Base-by-base conservation (phyloP, 2,113 vertebrate species). In the Picathartes gymnocephalus region DNA sequence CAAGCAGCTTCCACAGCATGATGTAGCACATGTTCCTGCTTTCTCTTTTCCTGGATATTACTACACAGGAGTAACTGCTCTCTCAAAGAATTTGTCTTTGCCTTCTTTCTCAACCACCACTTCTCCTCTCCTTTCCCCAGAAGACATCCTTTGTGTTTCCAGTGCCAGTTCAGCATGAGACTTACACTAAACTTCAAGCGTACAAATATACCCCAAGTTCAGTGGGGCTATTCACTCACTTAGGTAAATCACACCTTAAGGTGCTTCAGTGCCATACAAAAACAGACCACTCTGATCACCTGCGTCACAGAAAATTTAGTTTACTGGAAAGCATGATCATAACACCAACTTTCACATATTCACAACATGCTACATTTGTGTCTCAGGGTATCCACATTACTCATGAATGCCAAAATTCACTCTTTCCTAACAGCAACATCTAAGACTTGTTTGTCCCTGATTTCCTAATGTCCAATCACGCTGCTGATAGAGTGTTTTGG, bases 301-400 rank as follows among this genome's bases (percentile, higher is more conserved):
- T 2, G 7, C 12, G 17, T 16, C 40, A 62, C 40, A 33, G 20
- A n/a, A 60, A 71, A 62, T 20, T n/a, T 42, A 4, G 5, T 39
- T 64, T 50, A n/a, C 64, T 3, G 1, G 21, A 50, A 86, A 54
- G 39, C 62, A 23, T 0, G 1, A 47, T 44, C 42, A 31, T 58
- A 65, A 13, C 35, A 24, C 40, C 0, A 2, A 76, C 60, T 53
- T 76, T 39, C 28, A 37, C 39, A 58, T 50, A 19, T 25, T 45
- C 61, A 33, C 18, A 31, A 50, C 23, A 7, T 0, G 0, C 62
- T 23, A 30, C 19, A 1, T 54, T 39, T 16, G 13, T 0, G 0
- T 60, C 57, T 10, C 53, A 39, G 44, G 1, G 8, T 15, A 60
- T 72, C 40, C 61, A 61, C 11, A 3, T 42, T 51, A 57, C 44